Percentiles rank a stretch among this genome's conserved stretches.
phyloP scores from a whole-genome alignment of 2,113 vertebrate species.

The Bagarius yarrelli region DNA sequence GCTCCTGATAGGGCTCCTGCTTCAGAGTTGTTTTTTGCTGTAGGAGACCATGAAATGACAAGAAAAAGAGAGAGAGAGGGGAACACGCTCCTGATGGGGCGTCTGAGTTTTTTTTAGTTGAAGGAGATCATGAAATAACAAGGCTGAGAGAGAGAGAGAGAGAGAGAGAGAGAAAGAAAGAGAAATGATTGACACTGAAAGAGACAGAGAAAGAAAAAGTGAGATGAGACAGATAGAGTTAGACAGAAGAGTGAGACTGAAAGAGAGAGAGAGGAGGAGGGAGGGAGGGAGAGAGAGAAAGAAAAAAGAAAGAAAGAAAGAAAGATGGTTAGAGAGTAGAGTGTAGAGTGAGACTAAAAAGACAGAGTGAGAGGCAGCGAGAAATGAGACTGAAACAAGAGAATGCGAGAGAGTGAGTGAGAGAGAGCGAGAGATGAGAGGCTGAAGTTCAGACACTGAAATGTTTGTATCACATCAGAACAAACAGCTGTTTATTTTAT shows the following conservation, averaged over 20 bases:
- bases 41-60: conserved; percentile 68
- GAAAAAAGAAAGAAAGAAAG: too few species aligned
- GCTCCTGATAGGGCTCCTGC: conserved; percentile 37
- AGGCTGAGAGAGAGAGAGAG: not conserved
- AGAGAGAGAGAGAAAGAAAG: conserved; percentile 42
- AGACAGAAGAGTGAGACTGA: not conserved
- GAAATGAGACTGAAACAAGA: conserved; percentile 30
- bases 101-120: conserved; percentile 57
- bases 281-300: conserved; percentile 42
- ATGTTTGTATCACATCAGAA: too few species aligned
- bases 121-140: conserved; percentile 58
- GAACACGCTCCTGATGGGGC: not conserved
- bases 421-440: not conserved
- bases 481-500: too few species aligned
- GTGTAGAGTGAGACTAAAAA: too few species aligned
- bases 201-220: conserved; percentile 35
- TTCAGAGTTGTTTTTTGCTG: conserved; percentile 59
- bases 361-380: conserved; percentile 34
- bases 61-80: too few species aligned
- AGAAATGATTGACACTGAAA: too few species aligned
- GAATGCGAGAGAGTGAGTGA: conserved; percentile 36
- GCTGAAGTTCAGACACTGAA: too few species aligned
- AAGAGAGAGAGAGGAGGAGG: conserved; percentile 31
- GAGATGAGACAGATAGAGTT: conserved; percentile 23
- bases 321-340: too few species aligned